phyloP scores from a whole-genome alignment of 2,797 vertebrate genomes.

The Coregonus sp. region DNA sequence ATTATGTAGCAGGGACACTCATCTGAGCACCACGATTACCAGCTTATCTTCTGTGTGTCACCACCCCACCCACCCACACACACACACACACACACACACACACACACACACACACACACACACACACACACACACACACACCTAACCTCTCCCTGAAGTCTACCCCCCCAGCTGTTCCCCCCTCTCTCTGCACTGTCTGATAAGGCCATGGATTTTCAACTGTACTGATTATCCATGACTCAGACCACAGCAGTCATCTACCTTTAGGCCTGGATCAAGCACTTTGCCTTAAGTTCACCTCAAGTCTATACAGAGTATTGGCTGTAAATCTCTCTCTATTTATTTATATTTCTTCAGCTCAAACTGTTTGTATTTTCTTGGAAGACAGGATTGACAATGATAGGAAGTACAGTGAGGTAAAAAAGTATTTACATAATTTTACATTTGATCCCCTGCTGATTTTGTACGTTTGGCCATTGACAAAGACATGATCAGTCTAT shows the following conservation, averaged over 20 bases:
- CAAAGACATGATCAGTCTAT: too few relatives aligned
- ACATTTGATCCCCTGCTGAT: too few relatives aligned
- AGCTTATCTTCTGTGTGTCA: slow-evolving; percentile 2
- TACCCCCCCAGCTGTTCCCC: background rate
- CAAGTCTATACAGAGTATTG: background rate
- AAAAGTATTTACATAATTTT: too few relatives aligned
- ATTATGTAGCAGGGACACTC: background rate
- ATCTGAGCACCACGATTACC: background rate
- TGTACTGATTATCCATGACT: slow-evolving; percentile 7
- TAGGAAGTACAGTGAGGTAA: background rate
- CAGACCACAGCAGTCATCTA: background rate
- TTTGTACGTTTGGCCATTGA: too few relatives aligned
- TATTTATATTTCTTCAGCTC: background rate
- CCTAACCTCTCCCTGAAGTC: background rate
- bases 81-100: slow-evolving; percentile 8
- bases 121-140: slow-evolving; percentile 5
- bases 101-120: slow-evolving; percentile 6
- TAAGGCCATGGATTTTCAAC: background rate
- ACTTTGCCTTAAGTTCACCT: background rate
- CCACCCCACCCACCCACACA: background rate
- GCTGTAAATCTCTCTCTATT: background rate
- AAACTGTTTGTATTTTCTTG: background rate
- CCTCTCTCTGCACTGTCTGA: background rate
- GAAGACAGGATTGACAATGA: background rate
- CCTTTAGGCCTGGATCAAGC: background rate